Conservation (phyloP, 2,113 vertebrate species). For the Eclectus roratus region DNA sequence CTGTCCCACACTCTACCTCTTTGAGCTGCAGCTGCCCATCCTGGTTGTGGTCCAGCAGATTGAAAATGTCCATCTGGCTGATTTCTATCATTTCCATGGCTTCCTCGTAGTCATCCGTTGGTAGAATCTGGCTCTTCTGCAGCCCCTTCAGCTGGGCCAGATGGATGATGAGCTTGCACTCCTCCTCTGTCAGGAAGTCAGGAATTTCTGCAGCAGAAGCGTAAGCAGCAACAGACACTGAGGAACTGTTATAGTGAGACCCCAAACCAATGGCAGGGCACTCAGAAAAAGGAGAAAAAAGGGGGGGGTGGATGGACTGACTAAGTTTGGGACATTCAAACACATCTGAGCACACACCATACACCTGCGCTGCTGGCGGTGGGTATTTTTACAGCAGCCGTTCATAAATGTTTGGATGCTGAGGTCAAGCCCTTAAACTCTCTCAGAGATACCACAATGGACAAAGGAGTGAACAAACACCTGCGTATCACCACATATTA, state of each 20-base stretch:
- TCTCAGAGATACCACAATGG: constrained; percentile 8
- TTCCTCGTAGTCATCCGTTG: constrained; percentile 88
- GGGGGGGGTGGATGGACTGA: neutral
- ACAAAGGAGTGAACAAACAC: constrained; percentile 59
- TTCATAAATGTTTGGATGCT: constrained; percentile 20
- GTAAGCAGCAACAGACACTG: neutral
- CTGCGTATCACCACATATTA: neutral
- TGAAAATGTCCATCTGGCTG: constrained; percentile 92
- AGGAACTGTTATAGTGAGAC: neutral
- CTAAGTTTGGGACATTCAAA: neutral
- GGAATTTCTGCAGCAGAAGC: constrained; percentile 83
- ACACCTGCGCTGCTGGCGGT: neutral
- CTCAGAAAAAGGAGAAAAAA: neutral
- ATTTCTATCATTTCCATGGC: constrained; percentile 85
- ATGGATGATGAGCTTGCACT: constrained; percentile 92
- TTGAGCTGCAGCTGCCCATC: constrained; percentile 91
- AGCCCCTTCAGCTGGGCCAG: constrained; percentile 87
- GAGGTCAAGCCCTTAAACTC: constrained; percentile 54
- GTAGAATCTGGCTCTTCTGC: constrained; percentile 79
- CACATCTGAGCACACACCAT: neutral
- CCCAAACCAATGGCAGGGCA: neutral
- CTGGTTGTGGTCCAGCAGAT: constrained; percentile 91
- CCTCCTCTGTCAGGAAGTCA: constrained; percentile 86
- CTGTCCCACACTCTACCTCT: constrained; percentile 76
- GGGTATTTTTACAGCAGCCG: constrained; percentile 46